phyloP scores from a whole-genome alignment of 2,113 vertebrate species.

The Bambusicola thoracicus region DNA sequence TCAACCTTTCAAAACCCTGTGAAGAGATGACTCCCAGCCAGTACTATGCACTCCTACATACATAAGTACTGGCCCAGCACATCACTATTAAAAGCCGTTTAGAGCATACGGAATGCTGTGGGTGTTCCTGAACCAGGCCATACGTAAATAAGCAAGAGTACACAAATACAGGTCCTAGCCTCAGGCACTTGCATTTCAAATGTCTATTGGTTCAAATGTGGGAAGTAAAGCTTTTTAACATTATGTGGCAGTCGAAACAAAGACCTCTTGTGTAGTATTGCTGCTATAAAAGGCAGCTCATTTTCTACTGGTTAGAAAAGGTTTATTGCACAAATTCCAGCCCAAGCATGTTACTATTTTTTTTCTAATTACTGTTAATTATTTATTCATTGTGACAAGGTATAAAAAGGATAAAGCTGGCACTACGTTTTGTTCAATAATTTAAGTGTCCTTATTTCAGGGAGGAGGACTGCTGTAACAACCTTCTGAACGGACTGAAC shows the following conservation, averaged over 20 bases:
- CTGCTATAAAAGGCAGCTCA: constrained; percentile 11
- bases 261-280: not conserved
- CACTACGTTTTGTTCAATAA: not conserved
- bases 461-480: not conserved
- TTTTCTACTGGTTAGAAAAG: constrained; percentile 17
- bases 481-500: not conserved
- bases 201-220: not conserved
- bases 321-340: constrained; percentile 16
- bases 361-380: constrained; percentile 44
- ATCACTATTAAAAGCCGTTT: not conserved
- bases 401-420: constrained; percentile 32
- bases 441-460: constrained; percentile 15
- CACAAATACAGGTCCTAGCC: not conserved
- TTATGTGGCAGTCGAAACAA: constrained; percentile 5
- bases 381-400: constrained; percentile 37
- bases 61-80: not conserved
- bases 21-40: not conserved
- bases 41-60: not conserved
- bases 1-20: not conserved
- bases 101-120: constrained; percentile 14
- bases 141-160: not conserved
- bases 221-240: not conserved
- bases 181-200: constrained; percentile 26
- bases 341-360: not conserved
- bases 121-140: constrained; percentile 15